Evolutionary conservation across 2,888 invertebrate genomes (phyloP).

Genomic region (Pyrocoelia pectoralis): DNA sequence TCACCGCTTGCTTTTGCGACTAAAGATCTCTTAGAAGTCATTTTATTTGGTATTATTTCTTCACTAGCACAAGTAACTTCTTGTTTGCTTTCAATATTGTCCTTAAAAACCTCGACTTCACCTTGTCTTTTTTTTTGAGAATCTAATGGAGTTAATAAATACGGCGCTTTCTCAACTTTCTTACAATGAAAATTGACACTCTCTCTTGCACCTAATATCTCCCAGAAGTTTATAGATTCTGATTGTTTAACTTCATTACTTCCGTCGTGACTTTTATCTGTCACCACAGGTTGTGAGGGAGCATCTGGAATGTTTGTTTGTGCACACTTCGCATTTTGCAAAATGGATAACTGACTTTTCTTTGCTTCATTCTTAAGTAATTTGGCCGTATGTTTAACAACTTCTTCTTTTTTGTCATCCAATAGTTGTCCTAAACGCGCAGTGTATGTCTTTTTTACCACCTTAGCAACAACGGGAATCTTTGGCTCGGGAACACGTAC

Average conservation of each 20-base stretch:
- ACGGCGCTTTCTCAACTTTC: background rate
- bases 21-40: conserved; percentile 55
- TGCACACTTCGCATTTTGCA: background rate
- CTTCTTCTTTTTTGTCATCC: conserved; percentile 39
- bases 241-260: conserved; percentile 16
- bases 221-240: conserved; percentile 68
- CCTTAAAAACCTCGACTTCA: background rate
- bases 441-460: conserved; percentile 46
- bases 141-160: background rate
- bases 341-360: background rate
- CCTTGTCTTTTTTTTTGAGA: background rate
- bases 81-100: too few species aligned
- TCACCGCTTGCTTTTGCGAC: conserved; percentile 53
- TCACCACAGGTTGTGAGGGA: conserved; percentile 4
- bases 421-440: conserved; percentile 38
- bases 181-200: conserved; percentile 69
- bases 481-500: conserved; percentile 7
- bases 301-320: background rate
- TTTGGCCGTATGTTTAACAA: conserved; percentile 12
- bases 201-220: conserved; percentile 70
- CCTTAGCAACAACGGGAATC: conserved; percentile 43
- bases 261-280: conserved; percentile 6
- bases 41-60: conserved; percentile 25
- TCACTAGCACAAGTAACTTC: too few species aligned
- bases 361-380: too few species aligned